A percentile compares a stretch with the other conserved stretches of the same genome.
Conservation (phyloP, 2,888 invertebrate species). For the Drosophila mulleri region DNA sequence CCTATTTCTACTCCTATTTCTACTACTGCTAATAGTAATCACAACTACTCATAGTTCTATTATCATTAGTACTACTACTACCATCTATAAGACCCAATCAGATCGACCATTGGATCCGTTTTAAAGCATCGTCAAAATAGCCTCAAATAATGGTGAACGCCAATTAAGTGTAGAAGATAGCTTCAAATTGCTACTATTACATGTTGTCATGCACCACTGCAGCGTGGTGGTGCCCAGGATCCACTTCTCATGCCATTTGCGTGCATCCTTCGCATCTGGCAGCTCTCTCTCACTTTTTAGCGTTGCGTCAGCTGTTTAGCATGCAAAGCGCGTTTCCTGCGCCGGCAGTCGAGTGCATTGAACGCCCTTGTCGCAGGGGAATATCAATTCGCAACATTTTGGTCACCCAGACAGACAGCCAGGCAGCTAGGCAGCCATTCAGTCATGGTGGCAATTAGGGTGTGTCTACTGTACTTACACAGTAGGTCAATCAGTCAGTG, state of each 20-base stretch:
- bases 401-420: constrained; percentile 12
- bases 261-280: not conserved
- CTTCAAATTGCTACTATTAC: constrained; percentile 1
- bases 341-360: constrained; percentile 41
- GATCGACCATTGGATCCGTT: not conserved
- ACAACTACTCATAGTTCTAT: not conserved
- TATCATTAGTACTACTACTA: not conserved
- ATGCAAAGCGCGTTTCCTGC: constrained; percentile 32
- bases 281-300: constrained; percentile 3
- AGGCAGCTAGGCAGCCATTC: not conserved
- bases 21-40: too few species aligned
- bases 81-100: too few species aligned
- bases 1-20: too few species aligned
- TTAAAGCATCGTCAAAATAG: not conserved
- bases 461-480: constrained; percentile 7
- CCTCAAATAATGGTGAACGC: not conserved
- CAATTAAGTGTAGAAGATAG: constrained; percentile 8
- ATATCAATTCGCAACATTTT: constrained; percentile 37
- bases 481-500: not conserved
- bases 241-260: constrained; percentile 21
- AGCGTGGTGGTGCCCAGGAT: not conserved
- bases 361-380: constrained; percentile 36
- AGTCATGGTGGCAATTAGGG: constrained; percentile 45
- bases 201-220: constrained; percentile 2
- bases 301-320: constrained; percentile 25